Percentiles rank a stretch among this genome's conserved stretches.
Evolutionary conservation across 2,797 vertebrate genomes (phyloP).

Genomic region (Coranthus polyacanthus): DNA sequence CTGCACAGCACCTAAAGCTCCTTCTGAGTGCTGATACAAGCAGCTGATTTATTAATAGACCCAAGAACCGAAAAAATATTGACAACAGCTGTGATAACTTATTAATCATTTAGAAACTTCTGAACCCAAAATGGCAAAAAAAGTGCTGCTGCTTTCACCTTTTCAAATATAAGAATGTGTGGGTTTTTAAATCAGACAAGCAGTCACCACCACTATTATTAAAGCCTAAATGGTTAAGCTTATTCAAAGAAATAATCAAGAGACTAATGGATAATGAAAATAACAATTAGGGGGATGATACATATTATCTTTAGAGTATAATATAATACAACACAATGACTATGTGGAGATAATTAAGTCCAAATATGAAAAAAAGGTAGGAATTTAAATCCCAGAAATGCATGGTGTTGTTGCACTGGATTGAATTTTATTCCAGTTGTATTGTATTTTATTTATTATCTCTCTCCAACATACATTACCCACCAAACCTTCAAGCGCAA

Average conservation of each 20-base stretch:
- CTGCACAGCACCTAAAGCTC: background rate
- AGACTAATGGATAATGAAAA: background rate
- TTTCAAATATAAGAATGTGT: background rate
- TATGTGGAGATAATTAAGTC: background rate
- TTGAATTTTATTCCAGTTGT: too few relatives aligned
- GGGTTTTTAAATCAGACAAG: too few relatives aligned
- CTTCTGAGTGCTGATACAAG: background rate
- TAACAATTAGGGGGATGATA: too few relatives aligned
- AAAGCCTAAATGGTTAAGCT: background rate
- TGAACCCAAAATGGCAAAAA: constrained; percentile 2
- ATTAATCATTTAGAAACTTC: background rate
- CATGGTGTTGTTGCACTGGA: background rate
- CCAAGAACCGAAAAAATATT: constrained; percentile 4
- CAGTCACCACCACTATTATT: too few relatives aligned
- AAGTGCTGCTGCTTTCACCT: background rate
- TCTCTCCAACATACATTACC: background rate
- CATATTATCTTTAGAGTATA: too few relatives aligned
- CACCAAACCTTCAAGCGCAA: constrained; percentile 9
- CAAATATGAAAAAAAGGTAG: too few relatives aligned
- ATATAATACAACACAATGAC: background rate
- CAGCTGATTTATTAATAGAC: background rate
- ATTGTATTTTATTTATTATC: background rate
- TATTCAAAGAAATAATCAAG: background rate
- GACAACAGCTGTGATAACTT: background rate
- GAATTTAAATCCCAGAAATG: background rate